Base-by-base conservation (phyloP, 1,140 invertebrate species). In the Brachionus asplanchnoidis region DNA sequence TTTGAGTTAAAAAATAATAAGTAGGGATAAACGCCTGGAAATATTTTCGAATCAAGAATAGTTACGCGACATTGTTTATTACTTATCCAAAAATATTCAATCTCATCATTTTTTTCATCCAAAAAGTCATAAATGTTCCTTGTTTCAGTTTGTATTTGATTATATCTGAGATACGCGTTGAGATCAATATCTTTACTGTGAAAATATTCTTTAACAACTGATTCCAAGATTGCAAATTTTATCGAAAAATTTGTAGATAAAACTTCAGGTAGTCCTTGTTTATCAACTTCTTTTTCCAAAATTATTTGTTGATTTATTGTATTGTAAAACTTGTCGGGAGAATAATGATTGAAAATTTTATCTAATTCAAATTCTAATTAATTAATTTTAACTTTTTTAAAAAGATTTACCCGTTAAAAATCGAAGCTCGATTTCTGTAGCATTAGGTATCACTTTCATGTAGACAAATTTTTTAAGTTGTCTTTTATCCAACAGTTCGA, bases 1-100 rank as follows among this genome's bases (percentile, higher is more conserved):
- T 77, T 77, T 26, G 73, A 77, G 26, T 77, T 77, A 50, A 77
- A 75, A 2, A 75, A 77, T 23, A 77, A 28, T 14, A 77, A 46
- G 26, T 46, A 50, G 2, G 42, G 12, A 50, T 50, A 44, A 4
- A 12, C 14, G 32, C 36, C 14, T n/a, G 36, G 68, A 73, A 73
- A 40, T 20, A 42, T 40, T 17, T 73, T 2, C 4, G 32, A 42
- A 42, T 73, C 68, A 11, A 73, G 17, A 42, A 73, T 23, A 17
- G 17, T 73, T 20, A 20, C 40, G 3, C 36, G 32, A 23, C 68
- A 73, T 20, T 42, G 1, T 20, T 73, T 73, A 20, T 42, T 9
- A n/a, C 32, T 73, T 4, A 73, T 42, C 17, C 17, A 20, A 73
- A 73, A 73, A 73, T 42, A 73, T 42, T 73, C 36, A 8, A 12